Conservation (phyloP, 2,113 vertebrate genomes). For the Anser brachyrhynchus region DNA sequence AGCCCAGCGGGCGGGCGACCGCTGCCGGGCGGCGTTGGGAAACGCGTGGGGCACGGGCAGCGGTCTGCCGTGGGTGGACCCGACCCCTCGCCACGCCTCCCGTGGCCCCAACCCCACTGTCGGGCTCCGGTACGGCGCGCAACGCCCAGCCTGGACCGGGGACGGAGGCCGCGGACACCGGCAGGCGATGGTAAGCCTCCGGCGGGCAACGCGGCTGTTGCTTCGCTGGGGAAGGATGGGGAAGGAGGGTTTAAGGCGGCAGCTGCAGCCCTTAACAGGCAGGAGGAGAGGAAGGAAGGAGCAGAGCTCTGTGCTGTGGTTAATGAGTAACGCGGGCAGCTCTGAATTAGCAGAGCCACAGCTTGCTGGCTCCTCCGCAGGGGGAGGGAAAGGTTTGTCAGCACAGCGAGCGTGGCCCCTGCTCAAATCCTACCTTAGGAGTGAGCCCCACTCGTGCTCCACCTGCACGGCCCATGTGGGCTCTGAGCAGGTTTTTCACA, state of each 20-base stretch:
- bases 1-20: rapidly evolving
- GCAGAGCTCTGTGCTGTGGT: neutral
- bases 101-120: rapidly evolving
- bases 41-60: neutral
- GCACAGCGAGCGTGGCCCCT: rapidly evolving
- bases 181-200: conserved; percentile 37
- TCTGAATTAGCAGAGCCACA: neutral
- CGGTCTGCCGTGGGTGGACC: neutral
- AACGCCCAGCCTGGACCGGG: neutral
- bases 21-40: rapidly evolving
- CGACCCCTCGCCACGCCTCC: conserved; percentile 40
- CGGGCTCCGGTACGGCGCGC: neutral
- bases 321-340: conserved; percentile 23
- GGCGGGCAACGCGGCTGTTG: neutral
- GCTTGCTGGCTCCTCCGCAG: neutral
- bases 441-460: rapidly evolving
- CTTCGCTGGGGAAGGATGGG: neutral
- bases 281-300: neutral
- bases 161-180: neutral
- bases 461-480: rapidly evolving
- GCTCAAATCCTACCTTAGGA: rapidly evolving
- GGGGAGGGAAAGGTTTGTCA: neutral
- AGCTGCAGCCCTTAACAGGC: neutral
- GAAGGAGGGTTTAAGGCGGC: neutral
- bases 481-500: neutral